A percentile compares a stretch with the other conserved stretches of the same genome.
phyloP scores from a whole-genome alignment of 2,113 vertebrate species.

The Solenodon paradoxus region DNA sequence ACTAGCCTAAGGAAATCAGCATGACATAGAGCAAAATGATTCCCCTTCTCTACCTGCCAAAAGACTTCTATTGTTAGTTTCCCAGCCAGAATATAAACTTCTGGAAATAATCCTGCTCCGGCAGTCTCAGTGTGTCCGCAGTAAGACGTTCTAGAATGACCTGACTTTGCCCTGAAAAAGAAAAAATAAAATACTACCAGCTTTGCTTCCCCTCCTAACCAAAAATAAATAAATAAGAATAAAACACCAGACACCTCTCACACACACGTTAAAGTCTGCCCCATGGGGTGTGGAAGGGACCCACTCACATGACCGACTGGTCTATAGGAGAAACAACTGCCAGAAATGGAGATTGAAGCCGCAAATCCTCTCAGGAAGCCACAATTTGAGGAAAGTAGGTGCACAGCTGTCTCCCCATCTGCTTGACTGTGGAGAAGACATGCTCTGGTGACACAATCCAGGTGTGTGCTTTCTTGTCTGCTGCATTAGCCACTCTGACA shows the following conservation, averaged over 20 bases:
- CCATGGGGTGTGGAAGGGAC: neutral
- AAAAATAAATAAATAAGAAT: neutral
- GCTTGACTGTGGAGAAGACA: neutral
- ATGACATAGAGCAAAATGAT: neutral
- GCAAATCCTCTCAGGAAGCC: constrained; percentile 44
- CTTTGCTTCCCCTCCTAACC: neutral
- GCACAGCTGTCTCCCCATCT: neutral
- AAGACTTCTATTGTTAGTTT: neutral
- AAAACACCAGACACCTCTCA: neutral
- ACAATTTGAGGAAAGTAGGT: constrained; percentile 26
- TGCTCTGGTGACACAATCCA: neutral
- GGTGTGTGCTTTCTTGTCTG: neutral
- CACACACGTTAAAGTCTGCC: neutral
- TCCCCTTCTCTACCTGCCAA: neutral
- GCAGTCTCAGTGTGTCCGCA: neutral
- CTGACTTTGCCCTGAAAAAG: neutral
- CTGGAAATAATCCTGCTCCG: neutral
- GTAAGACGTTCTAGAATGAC: neutral
- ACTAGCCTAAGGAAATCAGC: neutral
- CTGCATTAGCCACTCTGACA: neutral
- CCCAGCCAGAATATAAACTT: neutral
- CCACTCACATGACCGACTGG: neutral
- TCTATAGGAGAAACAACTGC: neutral
- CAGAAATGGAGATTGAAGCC: constrained; percentile 38
- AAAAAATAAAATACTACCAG: neutral